A percentile compares a stretch with the other conserved stretches of the same genome.
Evolutionary conservation across 2,888 invertebrate genomes (phyloP).

Genomic region (Himalopsyche japonica): DNA sequence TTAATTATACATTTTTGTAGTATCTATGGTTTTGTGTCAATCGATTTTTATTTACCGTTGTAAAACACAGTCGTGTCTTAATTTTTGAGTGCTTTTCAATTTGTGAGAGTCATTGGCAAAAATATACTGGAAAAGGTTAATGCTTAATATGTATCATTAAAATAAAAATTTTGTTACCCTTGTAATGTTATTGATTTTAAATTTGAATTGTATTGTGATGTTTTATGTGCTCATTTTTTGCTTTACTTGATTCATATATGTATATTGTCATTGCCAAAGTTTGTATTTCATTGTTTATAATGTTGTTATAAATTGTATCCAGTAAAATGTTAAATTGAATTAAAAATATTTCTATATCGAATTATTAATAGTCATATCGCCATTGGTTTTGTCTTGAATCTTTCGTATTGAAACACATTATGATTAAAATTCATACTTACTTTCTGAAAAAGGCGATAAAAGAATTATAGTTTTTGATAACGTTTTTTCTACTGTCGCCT

Average conservation of each 20-base stretch:
- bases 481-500: no score
- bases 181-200: not conserved
- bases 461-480: no score
- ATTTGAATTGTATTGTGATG: not conserved
- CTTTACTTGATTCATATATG: not conserved
- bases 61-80: no score
- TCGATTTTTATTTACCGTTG: no score
- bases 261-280: not conserved
- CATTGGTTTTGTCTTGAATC: not conserved
- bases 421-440: not conserved
- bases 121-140: not conserved
- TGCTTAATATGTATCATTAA: not conserved
- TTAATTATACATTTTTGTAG: no score
- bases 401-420: not conserved
- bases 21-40: no score
- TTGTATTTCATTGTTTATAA: not conserved
- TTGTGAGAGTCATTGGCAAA: no score
- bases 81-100: no score
- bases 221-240: not conserved
- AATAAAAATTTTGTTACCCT: not conserved
- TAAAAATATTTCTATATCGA: not conserved
- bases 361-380: not conserved
- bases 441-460: no score
- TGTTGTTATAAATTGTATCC: not conserved
- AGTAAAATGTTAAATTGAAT: not conserved